Evolutionary conservation across 2,888 invertebrate species (phyloP).

Genomic region (Anodontia alba): DNA sequence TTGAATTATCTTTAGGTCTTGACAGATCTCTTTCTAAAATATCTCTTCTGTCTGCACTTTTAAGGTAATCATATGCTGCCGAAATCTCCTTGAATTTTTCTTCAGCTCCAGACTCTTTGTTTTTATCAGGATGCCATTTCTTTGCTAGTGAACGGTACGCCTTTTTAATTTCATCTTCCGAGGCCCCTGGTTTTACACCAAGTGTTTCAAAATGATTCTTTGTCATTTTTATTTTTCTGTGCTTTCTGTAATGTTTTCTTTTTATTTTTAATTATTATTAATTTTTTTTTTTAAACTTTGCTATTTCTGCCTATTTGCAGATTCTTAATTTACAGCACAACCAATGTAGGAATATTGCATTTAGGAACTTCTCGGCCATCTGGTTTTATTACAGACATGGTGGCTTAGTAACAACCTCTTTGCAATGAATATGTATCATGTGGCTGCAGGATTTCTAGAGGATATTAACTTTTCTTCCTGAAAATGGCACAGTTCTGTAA

Average conservation of each 20-base stretch:
- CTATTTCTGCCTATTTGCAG: no score
- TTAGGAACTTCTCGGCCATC: constrained; percentile 7
- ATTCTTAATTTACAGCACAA: no score
- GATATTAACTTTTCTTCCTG: no score
- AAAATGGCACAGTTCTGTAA: no score
- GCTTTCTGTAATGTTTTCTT: neutral
- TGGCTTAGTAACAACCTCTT: no score
- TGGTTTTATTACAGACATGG: neutral
- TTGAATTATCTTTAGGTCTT: constrained; percentile 39
- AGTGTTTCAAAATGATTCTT: constrained; percentile 78
- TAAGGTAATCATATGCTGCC: constrained; percentile 80
- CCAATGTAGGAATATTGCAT: no score
- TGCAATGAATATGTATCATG: no score
- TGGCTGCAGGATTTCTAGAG: no score
- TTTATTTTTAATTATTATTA: no score
- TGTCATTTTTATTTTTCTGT: neutral
- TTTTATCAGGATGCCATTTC: constrained; percentile 83
- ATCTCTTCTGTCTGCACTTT: constrained; percentile 72
- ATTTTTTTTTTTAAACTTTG: no score
- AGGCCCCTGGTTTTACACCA: constrained; percentile 74
- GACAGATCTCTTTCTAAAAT: constrained; percentile 73
- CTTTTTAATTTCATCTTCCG: constrained; percentile 81
- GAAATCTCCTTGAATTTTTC: constrained; percentile 82
- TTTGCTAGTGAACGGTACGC: constrained; percentile 80
- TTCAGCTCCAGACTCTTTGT: constrained; percentile 77